A percentile compares a stretch with the other conserved stretches of the same genome.
Conservation (phyloP, 2,888 invertebrate species). For the Holacanthella duospinosa region DNA sequence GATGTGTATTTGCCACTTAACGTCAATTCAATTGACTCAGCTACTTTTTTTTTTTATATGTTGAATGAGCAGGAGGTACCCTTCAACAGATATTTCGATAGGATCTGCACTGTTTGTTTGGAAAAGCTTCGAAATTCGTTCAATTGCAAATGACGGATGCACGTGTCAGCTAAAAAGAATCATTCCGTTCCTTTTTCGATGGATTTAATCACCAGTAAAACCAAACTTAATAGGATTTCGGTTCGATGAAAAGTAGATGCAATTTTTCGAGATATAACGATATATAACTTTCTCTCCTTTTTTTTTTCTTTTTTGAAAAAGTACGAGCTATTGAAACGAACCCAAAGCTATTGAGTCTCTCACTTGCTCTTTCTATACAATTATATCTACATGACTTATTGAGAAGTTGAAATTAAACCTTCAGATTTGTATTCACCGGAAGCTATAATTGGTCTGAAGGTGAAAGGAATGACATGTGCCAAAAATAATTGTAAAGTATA, state of each 20-base stretch:
- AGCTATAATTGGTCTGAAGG: neutral
- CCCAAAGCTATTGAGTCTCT: too few relatives aligned
- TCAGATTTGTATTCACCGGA: neutral
- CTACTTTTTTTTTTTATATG: neutral
- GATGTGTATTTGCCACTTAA: constrained; percentile 11
- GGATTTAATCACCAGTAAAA: neutral
- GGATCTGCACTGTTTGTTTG: neutral
- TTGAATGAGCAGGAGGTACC: neutral
- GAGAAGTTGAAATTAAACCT: neutral
- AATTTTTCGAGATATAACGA: too few relatives aligned
- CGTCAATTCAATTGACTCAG: constrained; percentile 11
- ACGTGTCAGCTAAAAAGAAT: constrained; percentile 6
- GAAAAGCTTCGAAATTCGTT: neutral
- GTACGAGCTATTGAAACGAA: too few relatives aligned
- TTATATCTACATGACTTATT: neutral
- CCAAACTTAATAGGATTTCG: neutral
- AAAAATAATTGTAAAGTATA: too few relatives aligned
- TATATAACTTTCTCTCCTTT: too few relatives aligned
- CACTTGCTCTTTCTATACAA: too few relatives aligned
- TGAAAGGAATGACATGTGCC: too few relatives aligned
- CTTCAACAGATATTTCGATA: neutral
- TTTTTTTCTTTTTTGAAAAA: too few relatives aligned
- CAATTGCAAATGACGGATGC: neutral
- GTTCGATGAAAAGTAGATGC: too few relatives aligned
- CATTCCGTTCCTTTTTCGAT: neutral